These are phyloP conservation scores for Torymus aiolomorphi DNA, from an alignment of 2,888 invertebrate genomes.

Conservation along the genomic window DNA sequence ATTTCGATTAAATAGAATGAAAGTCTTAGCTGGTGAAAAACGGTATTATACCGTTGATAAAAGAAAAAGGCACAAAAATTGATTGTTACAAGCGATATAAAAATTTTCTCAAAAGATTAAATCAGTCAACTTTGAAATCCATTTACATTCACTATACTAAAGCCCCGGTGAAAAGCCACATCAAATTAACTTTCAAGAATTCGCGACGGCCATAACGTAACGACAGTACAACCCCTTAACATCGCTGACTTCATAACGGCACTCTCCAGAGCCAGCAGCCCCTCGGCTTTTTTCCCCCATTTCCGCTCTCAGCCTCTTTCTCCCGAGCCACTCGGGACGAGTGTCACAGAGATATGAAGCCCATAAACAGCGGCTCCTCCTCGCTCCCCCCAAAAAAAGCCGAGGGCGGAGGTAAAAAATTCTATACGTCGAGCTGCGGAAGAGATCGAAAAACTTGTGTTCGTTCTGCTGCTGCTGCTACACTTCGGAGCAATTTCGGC, in stretches of 20 bases:
- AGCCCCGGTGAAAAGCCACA: no score
- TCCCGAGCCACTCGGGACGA: not conserved
- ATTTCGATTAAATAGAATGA: no score
- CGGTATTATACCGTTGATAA: no score
- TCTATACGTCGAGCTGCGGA: not conserved
- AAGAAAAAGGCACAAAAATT: no score
- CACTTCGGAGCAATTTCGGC: constrained; percentile 16
- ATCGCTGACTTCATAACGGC: not conserved
- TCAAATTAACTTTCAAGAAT: no score
- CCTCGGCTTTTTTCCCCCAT: not conserved
- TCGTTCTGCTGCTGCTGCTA: not conserved
- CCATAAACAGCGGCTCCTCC: not conserved
- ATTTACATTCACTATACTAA: no score
- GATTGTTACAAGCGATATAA: no score
- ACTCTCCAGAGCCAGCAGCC: not conserved
- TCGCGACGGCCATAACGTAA: no score
- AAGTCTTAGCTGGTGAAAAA: no score
- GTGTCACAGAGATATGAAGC: constrained; percentile 17
- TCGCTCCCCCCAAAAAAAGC: not conserved
- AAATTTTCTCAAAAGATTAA: no score
- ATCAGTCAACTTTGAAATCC: no score
- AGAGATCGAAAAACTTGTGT: constrained; percentile 41
- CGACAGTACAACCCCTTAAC: no score
- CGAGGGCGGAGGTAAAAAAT: not conserved
- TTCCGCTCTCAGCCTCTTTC: not conserved